Conservation (phyloP, 1,140 invertebrate genomes). For the Meloidogyne exigua region DNA sequence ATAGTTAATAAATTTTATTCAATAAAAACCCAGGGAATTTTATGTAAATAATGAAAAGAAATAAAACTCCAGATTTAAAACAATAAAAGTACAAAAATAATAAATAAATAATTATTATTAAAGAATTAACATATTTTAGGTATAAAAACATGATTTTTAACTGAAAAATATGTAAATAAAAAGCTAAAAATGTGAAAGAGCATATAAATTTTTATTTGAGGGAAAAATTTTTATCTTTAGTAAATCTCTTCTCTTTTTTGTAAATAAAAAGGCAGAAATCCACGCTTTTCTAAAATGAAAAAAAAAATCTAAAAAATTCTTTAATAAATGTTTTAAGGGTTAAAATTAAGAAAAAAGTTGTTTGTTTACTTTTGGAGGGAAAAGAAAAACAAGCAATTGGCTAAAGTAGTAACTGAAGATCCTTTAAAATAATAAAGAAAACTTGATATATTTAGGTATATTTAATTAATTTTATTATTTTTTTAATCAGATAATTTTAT, state of each 20-base stretch:
- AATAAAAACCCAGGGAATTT: no score
- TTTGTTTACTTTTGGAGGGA: neutral
- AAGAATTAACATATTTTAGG: neutral
- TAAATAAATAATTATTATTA: neutral
- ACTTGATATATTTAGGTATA: no score
- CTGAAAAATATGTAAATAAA: neutral
- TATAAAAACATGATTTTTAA: conserved; percentile 6
- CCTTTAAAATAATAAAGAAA: neutral
- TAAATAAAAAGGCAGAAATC: neutral
- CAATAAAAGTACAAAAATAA: neutral
- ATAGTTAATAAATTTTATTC: no score
- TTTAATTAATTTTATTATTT: no score
- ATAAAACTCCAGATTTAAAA: no score
- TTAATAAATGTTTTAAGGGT: neutral
- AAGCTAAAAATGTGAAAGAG: neutral
- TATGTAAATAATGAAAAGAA: no score
- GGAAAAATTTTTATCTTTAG: conserved; percentile 2
- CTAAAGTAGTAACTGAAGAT: neutral
- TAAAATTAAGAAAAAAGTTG: neutral
- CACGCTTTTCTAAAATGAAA: neutral
- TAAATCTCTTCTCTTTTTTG: neutral
- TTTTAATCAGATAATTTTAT: no score
- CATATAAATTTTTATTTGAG: neutral
- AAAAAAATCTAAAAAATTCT: neutral
- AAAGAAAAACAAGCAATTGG: neutral